Percentiles rank a stretch among this genome's conserved stretches.
Conservation (phyloP, 2,888 invertebrate species). For the Hemaris fuciformis region DNA sequence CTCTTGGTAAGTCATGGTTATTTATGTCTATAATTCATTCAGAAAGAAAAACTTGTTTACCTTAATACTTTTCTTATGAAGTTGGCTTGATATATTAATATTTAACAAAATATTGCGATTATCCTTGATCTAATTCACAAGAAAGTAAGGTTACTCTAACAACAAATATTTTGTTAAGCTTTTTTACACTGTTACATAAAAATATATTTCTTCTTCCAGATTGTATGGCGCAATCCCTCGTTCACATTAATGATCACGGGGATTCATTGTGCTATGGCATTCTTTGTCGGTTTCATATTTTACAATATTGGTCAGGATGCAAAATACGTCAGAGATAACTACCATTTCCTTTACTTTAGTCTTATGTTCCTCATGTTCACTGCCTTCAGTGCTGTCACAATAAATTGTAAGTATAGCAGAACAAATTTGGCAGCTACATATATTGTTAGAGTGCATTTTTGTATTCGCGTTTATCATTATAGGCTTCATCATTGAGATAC, state of each 20-base stretch:
- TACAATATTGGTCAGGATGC: constrained; percentile 94
- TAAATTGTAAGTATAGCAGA: constrained; percentile 97
- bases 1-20: constrained; percentile 55
- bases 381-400: constrained; percentile 93
- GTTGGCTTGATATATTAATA: no score
- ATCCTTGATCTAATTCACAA: no score
- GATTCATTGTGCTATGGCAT: constrained; percentile 90
- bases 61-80: no score
- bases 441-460: no score
- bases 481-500: no score
- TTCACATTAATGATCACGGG: constrained; percentile 88
- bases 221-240: constrained; percentile 86
- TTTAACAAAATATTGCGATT: no score
- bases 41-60: background rate
- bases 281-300: constrained; percentile 91
- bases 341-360: constrained; percentile 94
- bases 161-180: no score
- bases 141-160: no score
- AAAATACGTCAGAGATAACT: constrained; percentile 90
- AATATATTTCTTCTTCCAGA: constrained; percentile 44
- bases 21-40: background rate
- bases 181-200: no score
- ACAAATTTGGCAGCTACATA: no score
- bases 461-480: no score
- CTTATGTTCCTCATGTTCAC: constrained; percentile 97